These are phyloP conservation scores for Phocoena phocoena DNA, from an alignment of 2,113 vertebrate genomes.

Conservation along the genomic window DNA sequence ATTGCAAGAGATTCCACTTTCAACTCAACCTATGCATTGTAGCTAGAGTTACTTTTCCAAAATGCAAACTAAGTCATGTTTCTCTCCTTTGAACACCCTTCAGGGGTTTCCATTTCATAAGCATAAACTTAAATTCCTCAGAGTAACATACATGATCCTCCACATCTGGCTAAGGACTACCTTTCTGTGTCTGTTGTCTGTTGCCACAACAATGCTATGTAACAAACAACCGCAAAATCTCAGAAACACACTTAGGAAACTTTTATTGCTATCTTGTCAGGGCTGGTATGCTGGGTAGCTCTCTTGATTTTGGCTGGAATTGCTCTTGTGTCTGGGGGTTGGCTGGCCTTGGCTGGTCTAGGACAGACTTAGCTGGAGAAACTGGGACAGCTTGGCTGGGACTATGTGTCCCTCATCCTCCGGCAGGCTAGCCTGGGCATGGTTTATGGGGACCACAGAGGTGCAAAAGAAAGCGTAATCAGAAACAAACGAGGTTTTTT, in stretches of 20 bases:
- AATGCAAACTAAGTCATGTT: background rate
- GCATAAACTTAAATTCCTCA: background rate
- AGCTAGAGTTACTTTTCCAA: conserved; percentile 2
- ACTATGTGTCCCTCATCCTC: background rate
- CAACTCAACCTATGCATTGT: background rate
- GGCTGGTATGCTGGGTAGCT: background rate
- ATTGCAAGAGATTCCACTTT: background rate
- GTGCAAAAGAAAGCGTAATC: background rate
- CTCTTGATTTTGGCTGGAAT: background rate
- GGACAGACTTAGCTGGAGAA: background rate
- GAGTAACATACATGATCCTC: background rate
- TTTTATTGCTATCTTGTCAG: background rate
- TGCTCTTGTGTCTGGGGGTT: background rate
- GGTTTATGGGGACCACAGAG: background rate
- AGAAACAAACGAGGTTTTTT: background rate
- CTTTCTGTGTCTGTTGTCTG: background rate
- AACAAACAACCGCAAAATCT: background rate
- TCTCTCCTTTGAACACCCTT: background rate
- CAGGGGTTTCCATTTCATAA: background rate
- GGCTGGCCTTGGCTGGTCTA: background rate
- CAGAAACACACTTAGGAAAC: background rate
- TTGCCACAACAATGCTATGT: background rate
- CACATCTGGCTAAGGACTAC: background rate
- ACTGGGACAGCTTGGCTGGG: background rate
- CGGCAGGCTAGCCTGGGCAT: background rate